These are phyloP conservation scores for Lepidurus arcticus DNA, from an alignment of 1,140 invertebrate species.

Conservation along the genomic window DNA sequence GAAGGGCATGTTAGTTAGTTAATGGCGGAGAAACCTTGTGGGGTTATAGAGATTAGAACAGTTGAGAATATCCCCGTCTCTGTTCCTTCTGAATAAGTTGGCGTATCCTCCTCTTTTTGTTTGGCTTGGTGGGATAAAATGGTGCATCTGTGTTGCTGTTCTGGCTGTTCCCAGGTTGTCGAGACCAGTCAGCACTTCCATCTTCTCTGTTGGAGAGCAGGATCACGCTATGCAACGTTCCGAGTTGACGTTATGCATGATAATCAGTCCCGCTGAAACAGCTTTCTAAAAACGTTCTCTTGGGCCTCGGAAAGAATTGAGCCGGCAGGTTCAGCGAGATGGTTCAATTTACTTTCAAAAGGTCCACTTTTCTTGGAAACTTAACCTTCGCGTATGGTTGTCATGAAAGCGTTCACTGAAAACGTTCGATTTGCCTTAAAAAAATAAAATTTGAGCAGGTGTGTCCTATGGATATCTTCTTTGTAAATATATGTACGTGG, in stretches of 20 bases:
- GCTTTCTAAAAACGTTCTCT: slow-evolving; percentile 15
- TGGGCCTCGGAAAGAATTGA: slow-evolving; percentile 15
- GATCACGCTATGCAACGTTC: slow-evolving; percentile 10
- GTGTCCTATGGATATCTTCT: too few species aligned
- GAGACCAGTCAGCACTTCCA: slow-evolving; percentile 5
- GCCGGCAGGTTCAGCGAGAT: not conserved
- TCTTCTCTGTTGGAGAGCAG: slow-evolving; percentile 14
- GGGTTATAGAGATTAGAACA: not conserved
- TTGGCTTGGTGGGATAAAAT: not conserved
- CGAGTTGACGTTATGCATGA: slow-evolving; percentile 21
- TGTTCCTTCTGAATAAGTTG: slow-evolving; percentile 1
- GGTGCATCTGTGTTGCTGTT: slow-evolving; percentile 15
- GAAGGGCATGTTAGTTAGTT: not conserved
- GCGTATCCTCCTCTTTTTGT: not conserved
- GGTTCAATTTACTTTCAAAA: not conserved
- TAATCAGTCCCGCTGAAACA: slow-evolving; percentile 18
- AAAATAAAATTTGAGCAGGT: not conserved
- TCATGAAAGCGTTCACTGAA: not conserved
- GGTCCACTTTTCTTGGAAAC: not conserved
- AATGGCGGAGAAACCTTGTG: slow-evolving; percentile 5
- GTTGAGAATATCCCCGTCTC: not conserved
- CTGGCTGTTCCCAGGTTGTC: slow-evolving; percentile 20
- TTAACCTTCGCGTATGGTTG: not conserved
- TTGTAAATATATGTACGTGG: too few species aligned
- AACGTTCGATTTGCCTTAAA: not conserved